These are phyloP conservation scores for Eumacrocentrus americanus DNA, from an alignment of 2,888 invertebrate species.

Conservation along the genomic window DNA sequence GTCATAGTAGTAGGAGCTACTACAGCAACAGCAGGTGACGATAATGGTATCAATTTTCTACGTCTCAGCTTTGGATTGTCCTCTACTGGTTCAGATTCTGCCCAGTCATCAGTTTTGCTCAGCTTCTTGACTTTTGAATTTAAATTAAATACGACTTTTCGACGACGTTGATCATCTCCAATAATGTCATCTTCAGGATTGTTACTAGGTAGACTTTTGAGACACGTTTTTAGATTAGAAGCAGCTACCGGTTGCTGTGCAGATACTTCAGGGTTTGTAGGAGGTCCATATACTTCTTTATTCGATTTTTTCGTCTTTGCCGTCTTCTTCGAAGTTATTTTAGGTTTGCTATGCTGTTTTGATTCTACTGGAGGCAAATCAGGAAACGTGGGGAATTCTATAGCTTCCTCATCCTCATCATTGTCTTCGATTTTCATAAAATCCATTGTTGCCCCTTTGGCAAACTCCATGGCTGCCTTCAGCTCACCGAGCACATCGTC, in stretches of 20 bases:
- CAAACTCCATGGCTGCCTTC: slow-evolving; percentile 57
- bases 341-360: too few relatives aligned
- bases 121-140: slow-evolving; percentile 43
- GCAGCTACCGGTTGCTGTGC: neutral
- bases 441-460: too few relatives aligned
- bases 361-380: slow-evolving; percentile 37
- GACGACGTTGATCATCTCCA: slow-evolving; percentile 38
- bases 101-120: slow-evolving; percentile 43
- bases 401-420: neutral
- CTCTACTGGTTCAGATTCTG: slow-evolving; percentile 1
- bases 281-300: slow-evolving; percentile 14
- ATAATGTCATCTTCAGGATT: neutral
- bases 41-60: neutral
- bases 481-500: slow-evolving; percentile 53
- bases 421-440: slow-evolving; percentile 39
- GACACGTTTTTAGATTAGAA: neutral
- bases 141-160: slow-evolving; percentile 51
- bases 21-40: neutral
- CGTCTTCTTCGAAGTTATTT: slow-evolving; percentile 20
- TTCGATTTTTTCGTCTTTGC: slow-evolving; percentile 20
- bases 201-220: neutral
- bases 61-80: neutral
- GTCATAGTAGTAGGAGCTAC: neutral
- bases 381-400: slow-evolving; percentile 29
- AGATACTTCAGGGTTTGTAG: slow-evolving; percentile 13